phyloP scores from a whole-genome alignment of 1,140 invertebrate species.

The Aphelenchoides avenae region DNA sequence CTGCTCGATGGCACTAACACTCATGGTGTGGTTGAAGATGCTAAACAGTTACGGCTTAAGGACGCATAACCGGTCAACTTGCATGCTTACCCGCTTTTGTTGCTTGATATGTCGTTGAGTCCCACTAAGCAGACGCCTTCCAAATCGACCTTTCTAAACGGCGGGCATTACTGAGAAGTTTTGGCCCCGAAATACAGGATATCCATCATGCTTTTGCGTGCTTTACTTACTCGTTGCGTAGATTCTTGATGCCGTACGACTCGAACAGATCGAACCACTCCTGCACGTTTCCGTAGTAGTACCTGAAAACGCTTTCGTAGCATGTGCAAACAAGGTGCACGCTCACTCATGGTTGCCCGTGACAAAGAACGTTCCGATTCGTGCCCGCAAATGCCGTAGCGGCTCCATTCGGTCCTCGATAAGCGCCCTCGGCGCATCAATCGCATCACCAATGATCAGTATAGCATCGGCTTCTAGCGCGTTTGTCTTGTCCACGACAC shows the following conservation, averaged over 20 bases:
- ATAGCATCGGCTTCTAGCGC: conserved; percentile 22
- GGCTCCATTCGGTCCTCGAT: conserved; percentile 40
- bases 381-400: conserved; percentile 25
- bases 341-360: conserved; percentile 44
- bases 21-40: conserved; percentile 35
- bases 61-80: background rate
- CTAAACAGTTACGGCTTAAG: conserved; percentile 18
- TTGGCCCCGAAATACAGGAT: conserved; percentile 3
- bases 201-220: conserved; percentile 3
- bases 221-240: conserved; percentile 37
- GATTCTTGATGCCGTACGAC: conserved; percentile 38
- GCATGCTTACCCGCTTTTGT: conserved; percentile 35
- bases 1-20: conserved; percentile 17
- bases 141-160: conserved; percentile 26
- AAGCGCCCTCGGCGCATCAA: conserved; percentile 35
- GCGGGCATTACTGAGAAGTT: too few species aligned
- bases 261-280: conserved; percentile 39
- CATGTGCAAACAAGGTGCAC: conserved; percentile 4
- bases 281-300: conserved; percentile 43
- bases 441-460: conserved; percentile 29
- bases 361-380: conserved; percentile 41
- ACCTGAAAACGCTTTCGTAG: conserved; percentile 28
- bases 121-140: conserved; percentile 36
- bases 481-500: conserved; percentile 38
- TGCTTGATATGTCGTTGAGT: conserved; percentile 38